Evolutionary conservation across 2,797 vertebrate species (phyloP), one percentile per base, ranked within the genome.

Genomic region (Triplophysa yarkandensis): DNA sequence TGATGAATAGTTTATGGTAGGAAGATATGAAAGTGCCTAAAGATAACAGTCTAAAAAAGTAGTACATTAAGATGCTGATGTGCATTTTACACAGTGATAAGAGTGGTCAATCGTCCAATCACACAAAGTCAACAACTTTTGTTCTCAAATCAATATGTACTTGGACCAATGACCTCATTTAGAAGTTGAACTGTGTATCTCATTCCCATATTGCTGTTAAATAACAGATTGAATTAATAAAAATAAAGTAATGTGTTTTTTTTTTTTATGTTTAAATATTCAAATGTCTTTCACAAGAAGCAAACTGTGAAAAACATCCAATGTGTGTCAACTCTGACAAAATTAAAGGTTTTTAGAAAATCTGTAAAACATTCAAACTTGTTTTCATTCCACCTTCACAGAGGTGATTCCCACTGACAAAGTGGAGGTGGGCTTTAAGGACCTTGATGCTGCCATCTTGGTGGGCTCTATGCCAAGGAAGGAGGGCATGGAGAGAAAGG

Each of bases 401-500:
- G 96, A 98, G 77, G 91, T 98, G 73, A 87, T 98, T 63, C 87
- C 94, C 81, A 98, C 96, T 14, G 96, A 97, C 89, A 95, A 96
- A 83, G 96, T 95, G 80, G 95, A 97, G 43, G 88, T 95, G 69
- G 97, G 92, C 54, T 98, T 98, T 88, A 95, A 95, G 88, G 94
- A 95, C 76, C 89, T 98, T 76, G 97, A 98, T n/a, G 83, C 93
- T 11, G 96, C 96, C 70, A 91, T 98, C 84, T 85, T 98, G 87
- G 95, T 98, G 82, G 97, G 96, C 55, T 97, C 97, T 71, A 98
- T 98, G 97, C 96, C 97, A 65, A 93, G 96, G 80, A 95, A 89
- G 82, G 96, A 98, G 21, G 96, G 96, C 74, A 98, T 98, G 97
- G 96, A 98, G 85, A 94, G 97, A 82, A 98, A 98, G 86, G 96